Evolutionary conservation across 2,888 invertebrate genomes (phyloP).

Genomic region (Epinotia brunnichana): DNA sequence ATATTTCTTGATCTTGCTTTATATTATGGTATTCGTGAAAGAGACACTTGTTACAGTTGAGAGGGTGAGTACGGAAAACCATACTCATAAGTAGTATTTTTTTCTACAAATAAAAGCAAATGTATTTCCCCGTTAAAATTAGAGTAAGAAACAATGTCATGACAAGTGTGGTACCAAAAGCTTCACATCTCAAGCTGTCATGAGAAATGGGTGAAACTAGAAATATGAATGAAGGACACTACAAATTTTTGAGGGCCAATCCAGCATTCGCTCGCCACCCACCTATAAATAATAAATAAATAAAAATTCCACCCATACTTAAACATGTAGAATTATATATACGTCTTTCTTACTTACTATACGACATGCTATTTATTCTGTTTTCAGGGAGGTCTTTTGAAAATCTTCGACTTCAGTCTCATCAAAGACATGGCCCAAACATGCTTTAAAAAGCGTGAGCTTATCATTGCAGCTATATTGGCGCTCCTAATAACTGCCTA

Average conservation of each 20-base stretch:
- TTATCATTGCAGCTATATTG: slow-evolving; percentile 20
- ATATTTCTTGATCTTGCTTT: slow-evolving; percentile 37
- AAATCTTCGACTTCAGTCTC: slow-evolving; percentile 30
- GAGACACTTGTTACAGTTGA: slow-evolving; percentile 37
- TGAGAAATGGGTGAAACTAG: too few relatives aligned
- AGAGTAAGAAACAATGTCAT: too few relatives aligned
- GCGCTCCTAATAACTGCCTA: slow-evolving; percentile 32
- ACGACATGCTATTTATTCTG: not conserved
- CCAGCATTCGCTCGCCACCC: too few relatives aligned
- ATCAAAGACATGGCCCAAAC: slow-evolving; percentile 37
- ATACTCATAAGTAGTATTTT: too few relatives aligned
- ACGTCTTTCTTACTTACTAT: not conserved
- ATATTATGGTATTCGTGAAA: slow-evolving; percentile 36
- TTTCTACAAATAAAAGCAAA: too few relatives aligned
- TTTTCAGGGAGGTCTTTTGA: slow-evolving; percentile 43
- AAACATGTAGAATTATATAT: not conserved
- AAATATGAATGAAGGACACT: too few relatives aligned
- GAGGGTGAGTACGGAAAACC: slow-evolving; percentile 26
- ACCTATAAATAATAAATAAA: too few relatives aligned
- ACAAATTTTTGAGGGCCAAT: too few relatives aligned
- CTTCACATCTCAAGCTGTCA: too few relatives aligned
- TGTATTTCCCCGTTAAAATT: too few relatives aligned
- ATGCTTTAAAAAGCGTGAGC: slow-evolving; percentile 40
- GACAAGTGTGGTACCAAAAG: too few relatives aligned
- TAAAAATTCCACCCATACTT: not conserved